These are phyloP conservation scores for Hippopotamyrus pictus DNA, from an alignment of 2,797 vertebrate species.

Conservation along the genomic window DNA sequence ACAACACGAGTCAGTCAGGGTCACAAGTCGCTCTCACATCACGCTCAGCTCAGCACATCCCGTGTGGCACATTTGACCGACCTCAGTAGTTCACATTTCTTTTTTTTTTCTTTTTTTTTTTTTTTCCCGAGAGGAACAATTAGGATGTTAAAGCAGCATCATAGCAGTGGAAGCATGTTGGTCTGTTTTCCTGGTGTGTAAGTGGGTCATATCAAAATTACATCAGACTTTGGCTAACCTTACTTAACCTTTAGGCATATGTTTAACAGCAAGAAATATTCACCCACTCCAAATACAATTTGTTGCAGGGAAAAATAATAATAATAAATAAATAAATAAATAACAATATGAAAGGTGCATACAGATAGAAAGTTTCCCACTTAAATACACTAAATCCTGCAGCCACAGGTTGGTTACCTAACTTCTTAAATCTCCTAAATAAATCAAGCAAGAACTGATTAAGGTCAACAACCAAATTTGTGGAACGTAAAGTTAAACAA, in stretches of 20 bases:
- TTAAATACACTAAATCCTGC: slow-evolving; percentile 39
- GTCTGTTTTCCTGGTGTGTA: slow-evolving; percentile 60
- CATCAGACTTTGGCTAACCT: slow-evolving; percentile 47
- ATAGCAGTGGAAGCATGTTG: slow-evolving; percentile 64
- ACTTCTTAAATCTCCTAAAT: slow-evolving; percentile 37
- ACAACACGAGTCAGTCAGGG: background rate
- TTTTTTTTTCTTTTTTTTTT: background rate
- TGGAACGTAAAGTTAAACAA: slow-evolving; percentile 33
- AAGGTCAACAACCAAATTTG: slow-evolving; percentile 24
- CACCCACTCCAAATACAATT: slow-evolving; percentile 43
- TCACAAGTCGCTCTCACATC: background rate
- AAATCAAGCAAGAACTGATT: slow-evolving; percentile 38
- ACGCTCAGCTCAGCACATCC: slow-evolving; percentile 4
- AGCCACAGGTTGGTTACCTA: slow-evolving; percentile 34
- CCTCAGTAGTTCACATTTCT: slow-evolving; percentile 31
- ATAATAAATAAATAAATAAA: slow-evolving; percentile 74
- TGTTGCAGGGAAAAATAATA: slow-evolving; percentile 43
- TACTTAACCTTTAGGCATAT: slow-evolving; percentile 22
- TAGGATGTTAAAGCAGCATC: slow-evolving; percentile 29
- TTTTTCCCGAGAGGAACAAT: background rate
- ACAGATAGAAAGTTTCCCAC: slow-evolving; percentile 51
- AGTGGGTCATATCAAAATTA: slow-evolving; percentile 30
- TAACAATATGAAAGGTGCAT: slow-evolving; percentile 71
- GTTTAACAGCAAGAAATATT: slow-evolving; percentile 48
- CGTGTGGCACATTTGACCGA: slow-evolving; percentile 12